Evolutionary conservation across 2,797 vertebrate genomes (phyloP).

Genomic region (Corythornis leucogaster): DNA sequence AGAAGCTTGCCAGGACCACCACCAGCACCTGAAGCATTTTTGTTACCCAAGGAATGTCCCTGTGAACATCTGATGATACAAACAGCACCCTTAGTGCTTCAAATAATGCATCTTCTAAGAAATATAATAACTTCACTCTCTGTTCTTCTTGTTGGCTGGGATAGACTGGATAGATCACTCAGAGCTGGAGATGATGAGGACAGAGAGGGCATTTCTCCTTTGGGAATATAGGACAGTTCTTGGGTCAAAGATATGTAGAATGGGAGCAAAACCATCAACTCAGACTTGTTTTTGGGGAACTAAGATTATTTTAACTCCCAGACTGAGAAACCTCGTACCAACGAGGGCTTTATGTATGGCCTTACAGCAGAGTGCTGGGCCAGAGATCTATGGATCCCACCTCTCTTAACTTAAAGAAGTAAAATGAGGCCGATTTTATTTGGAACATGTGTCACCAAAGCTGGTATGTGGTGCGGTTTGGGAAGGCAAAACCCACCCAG

Average conservation of each 20-base stretch:
- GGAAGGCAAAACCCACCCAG: not conserved
- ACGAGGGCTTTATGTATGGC: not conserved
- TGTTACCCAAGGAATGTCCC: not conserved
- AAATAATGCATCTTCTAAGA: not conserved
- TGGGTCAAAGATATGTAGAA: not conserved
- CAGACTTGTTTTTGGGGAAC: not conserved
- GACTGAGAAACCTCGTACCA: not conserved
- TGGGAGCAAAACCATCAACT: not conserved
- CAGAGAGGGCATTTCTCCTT: not conserved
- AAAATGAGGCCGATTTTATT: constrained; percentile 17
- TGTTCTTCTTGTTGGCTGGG: not conserved
- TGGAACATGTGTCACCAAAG: constrained; percentile 27
- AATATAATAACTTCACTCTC: not conserved
- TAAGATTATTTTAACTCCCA: not conserved
- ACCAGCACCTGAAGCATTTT: not conserved
- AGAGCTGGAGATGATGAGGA: not conserved
- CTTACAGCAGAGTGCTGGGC: not conserved
- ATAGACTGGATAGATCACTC: not conserved
- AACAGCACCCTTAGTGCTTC: not conserved
- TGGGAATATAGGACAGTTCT: not conserved
- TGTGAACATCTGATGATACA: not conserved
- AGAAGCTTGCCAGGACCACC: not conserved
- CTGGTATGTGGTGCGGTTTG: not conserved
- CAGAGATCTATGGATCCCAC: not conserved
- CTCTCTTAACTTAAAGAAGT: constrained; percentile 28